Evolutionary conservation across 2,888 invertebrate genomes (phyloP), one percentile per base, ranked within the genome.

Genomic region (Koerneria pararmatus): DNA sequence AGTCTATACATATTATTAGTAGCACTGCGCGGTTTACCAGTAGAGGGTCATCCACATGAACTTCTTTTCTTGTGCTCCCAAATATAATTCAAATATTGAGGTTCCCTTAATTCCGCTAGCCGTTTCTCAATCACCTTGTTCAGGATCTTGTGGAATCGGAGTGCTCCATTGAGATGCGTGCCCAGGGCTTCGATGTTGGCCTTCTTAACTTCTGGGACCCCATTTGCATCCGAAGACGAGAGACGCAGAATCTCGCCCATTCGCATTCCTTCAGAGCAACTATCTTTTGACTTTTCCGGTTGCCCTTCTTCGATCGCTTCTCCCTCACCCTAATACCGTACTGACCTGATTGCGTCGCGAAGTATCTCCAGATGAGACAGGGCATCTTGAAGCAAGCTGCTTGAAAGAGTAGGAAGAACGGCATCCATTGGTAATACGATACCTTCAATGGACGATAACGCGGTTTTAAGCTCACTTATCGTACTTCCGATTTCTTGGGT

Each of bases 301-400:
- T n/a, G n/a, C n/a, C n/a, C n/a, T n/a, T n/a, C n/a, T n/a, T n/a
- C n/a, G n/a, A n/a, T n/a, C n/a, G n/a, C n/a, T n/a, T n/a, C n/a
- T n/a, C n/a, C n/a, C n/a, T n/a, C n/a, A n/a, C n/a, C n/a, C n/a
- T n/a, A n/a, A n/a, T n/a, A n/a, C n/a, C n/a, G n/a, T 29, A 59
- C 66, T 3, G 15, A 78, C 78, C 80, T 29, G 80, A 81, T 64
- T 81, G 80, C 19, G 74, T 74, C 3, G 78, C 78, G 41, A 80
- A 80, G 68, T 80, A 80, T 49, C 80, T 81, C 80, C 80, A 80
- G 29, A 80, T 79, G 56, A 81, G 69, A 15, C 80, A 78, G 1
- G 80, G 80, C 5, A 80, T 31, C 29, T 77, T 74, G 67, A 80
- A 80, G 58, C 80, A 80, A 6, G 74, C 77, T 1, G 80, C 80